phyloP scores from a whole-genome alignment of 2,888 invertebrate genomes.

The Deilephila porcellus region DNA sequence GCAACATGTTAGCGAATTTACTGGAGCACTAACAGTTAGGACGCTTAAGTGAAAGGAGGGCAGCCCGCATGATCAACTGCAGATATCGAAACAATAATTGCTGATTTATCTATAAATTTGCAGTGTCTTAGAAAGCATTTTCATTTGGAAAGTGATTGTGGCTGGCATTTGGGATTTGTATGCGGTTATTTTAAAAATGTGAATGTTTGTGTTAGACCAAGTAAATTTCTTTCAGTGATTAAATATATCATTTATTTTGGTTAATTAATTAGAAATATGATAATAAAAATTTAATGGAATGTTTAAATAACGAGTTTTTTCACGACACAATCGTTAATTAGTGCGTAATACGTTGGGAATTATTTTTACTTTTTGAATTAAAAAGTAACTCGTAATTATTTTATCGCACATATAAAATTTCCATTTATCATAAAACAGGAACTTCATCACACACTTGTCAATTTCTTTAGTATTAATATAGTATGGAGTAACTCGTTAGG shows the following conservation, averaged over 20 bases:
- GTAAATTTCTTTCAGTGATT: background rate
- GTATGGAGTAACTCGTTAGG: conserved; percentile 5
- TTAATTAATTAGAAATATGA: too few species aligned
- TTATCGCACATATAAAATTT: background rate
- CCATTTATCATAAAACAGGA: background rate
- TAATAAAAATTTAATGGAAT: too few species aligned
- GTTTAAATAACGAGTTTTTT: too few species aligned
- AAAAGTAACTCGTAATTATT: too few species aligned
- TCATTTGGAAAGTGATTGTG: background rate
- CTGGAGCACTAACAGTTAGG: conserved; percentile 53
- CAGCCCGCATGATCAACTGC: conserved; percentile 13
- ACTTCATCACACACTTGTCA: background rate
- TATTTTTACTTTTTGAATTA: too few species aligned
- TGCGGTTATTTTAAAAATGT: background rate
- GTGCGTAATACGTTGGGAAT: too few species aligned
- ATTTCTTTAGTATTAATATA: conserved; percentile 11
- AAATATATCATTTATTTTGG: background rate
- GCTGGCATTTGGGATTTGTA: background rate
- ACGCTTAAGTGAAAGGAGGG: conserved; percentile 65
- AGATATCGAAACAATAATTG: conserved; percentile 23
- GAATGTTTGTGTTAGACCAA: background rate
- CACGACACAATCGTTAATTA: too few species aligned
- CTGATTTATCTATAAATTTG: conserved; percentile 13
- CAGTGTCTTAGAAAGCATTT: conserved; percentile 11
- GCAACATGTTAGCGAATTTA: conserved; percentile 61